Evolutionary conservation across 1,140 invertebrate genomes (phyloP).

Genomic region (Cydia fagiglandana): DNA sequence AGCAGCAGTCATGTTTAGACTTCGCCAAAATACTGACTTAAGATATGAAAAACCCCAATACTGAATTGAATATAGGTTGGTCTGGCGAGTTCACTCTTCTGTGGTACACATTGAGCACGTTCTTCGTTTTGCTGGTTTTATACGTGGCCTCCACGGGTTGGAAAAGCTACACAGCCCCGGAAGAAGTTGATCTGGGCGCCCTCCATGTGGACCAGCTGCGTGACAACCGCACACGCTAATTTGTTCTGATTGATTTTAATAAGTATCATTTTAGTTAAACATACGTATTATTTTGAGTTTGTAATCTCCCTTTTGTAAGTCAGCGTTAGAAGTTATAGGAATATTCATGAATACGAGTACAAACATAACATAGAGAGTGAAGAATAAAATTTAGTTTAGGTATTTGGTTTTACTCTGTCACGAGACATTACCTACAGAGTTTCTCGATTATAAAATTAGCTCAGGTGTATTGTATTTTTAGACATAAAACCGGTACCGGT

Average conservation of each 20-base stretch:
- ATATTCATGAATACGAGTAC: too few species aligned
- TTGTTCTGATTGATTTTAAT: neutral
- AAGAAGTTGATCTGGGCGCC: constrained; percentile 65
- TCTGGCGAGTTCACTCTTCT: neutral
- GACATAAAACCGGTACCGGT: too few species aligned
- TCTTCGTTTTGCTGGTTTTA: constrained; percentile 47
- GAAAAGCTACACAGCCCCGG: constrained; percentile 59
- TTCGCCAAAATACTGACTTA: neutral
- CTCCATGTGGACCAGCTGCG: constrained; percentile 30
- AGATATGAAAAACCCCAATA: neutral
- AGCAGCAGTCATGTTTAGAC: neutral
- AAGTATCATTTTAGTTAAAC: neutral
- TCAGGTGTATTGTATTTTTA: too few species aligned
- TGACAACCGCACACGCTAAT: neutral
- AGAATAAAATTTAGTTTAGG: too few species aligned
- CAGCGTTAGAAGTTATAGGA: too few species aligned
- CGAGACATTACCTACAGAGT: too few species aligned
- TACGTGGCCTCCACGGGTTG: constrained; percentile 59
- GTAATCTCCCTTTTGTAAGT: too few species aligned
- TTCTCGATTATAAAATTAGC: too few species aligned
- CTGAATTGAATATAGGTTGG: neutral
- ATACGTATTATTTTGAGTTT: neutral
- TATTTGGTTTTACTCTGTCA: too few species aligned
- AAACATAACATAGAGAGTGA: too few species aligned
- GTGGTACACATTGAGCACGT: constrained; percentile 50